These are phyloP conservation scores for Megamerina dolium DNA, from an alignment of 2,888 invertebrate genomes.

Conservation along the genomic window DNA sequence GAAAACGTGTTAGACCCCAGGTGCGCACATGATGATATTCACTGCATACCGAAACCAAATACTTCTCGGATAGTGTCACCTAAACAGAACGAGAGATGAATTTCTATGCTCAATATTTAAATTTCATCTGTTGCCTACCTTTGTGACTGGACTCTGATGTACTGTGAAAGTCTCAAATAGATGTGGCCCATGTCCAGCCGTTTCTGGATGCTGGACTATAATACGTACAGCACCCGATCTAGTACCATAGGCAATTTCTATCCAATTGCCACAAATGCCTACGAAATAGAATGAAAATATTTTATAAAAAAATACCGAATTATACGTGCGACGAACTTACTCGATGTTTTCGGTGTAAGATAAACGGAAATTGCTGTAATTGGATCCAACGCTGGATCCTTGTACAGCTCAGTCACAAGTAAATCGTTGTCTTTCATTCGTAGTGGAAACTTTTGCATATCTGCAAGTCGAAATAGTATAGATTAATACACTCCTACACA, in stretches of 20 bases:
- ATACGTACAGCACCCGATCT: conserved; percentile 92
- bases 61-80: conserved; percentile 92
- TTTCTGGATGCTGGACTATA: conserved; percentile 98
- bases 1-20: conserved; percentile 94
- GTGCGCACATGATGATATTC: conserved; percentile 97
- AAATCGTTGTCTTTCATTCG: conserved; percentile 99
- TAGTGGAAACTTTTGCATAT: conserved; percentile 98
- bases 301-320: background rate
- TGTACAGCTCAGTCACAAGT: conserved; percentile 91
- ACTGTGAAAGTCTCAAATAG: conserved; percentile 97
- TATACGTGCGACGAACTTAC: conserved; percentile 55
- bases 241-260: conserved; percentile 98
- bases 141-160: conserved; percentile 91
- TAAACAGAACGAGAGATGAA: conserved; percentile 39
- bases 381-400: conserved; percentile 89
- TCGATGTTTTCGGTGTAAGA: conserved; percentile 97
- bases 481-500: background rate
- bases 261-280: conserved; percentile 98
- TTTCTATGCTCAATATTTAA: background rate
- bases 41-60: conserved; percentile 90
- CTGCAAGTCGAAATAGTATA: conserved; percentile 51
- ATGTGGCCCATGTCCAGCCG: conserved; percentile 96
- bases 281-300: background rate
- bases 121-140: conserved; percentile 54
- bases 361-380: conserved; percentile 98